Conservation (phyloP, 2,113 vertebrate genomes). For the Ivindomyrus marchei region DNA sequence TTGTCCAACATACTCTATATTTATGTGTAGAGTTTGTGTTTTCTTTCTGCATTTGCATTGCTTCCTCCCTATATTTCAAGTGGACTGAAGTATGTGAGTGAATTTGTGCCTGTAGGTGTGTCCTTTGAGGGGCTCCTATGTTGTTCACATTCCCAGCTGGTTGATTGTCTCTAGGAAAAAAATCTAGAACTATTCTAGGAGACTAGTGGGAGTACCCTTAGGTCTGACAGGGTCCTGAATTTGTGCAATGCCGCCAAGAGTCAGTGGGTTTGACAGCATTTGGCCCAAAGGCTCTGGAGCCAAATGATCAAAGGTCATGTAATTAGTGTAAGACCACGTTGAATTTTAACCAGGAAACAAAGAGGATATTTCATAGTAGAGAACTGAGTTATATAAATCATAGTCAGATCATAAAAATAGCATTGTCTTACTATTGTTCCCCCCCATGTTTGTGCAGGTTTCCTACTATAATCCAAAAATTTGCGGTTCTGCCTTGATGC, state of each 20-base stretch:
- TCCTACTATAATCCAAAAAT: not conserved
- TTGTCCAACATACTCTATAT: not conserved
- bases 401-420: not conserved
- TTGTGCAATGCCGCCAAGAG: not conserved
- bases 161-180: not conserved
- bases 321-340: not conserved
- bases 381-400: not conserved
- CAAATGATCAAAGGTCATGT: not conserved
- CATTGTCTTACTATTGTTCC: not conserved
- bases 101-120: not conserved
- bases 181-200: not conserved
- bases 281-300: not conserved
- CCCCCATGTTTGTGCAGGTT: not conserved
- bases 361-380: not conserved
- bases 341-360: not conserved
- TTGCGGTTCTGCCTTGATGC: not conserved
- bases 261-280: not conserved
- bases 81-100: not conserved
- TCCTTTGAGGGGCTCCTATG: not conserved
- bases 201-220: not conserved
- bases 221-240: not conserved
- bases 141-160: not conserved
- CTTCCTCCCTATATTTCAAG: not conserved
- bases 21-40: not conserved
- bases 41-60: not conserved